Conservation (phyloP, 2,113 vertebrate genomes). For the Dicrurus megarhynchus region DNA sequence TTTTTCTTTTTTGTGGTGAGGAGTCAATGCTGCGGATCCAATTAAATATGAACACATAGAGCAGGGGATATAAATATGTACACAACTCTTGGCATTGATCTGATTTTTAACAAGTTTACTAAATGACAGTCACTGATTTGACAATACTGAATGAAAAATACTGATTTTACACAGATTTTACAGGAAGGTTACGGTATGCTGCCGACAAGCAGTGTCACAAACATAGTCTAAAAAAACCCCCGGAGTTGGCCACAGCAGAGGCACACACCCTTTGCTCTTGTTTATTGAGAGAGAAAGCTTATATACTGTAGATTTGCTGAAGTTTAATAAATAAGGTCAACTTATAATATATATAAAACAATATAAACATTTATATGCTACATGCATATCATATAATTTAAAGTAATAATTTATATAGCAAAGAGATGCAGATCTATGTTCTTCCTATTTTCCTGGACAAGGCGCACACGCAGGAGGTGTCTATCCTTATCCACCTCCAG, state of each 20-base stretch:
- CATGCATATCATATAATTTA: constrained; percentile 99
- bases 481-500: constrained; percentile 98
- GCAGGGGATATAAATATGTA: constrained; percentile 49
- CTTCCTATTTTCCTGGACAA: constrained; percentile 91
- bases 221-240: constrained; percentile 53
- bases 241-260: constrained; percentile 66
- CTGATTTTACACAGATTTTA: constrained; percentile 75
- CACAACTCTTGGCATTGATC: constrained; percentile 70
- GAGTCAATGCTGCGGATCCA: not conserved
- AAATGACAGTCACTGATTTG: constrained; percentile 70
- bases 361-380: constrained; percentile 98
- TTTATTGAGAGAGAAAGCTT: constrained; percentile 82
- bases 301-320: constrained; percentile 79
- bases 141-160: constrained; percentile 80
- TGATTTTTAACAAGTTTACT: constrained; percentile 75
- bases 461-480: constrained; percentile 96
- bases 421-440: constrained; percentile 79
- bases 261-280: constrained; percentile 74
- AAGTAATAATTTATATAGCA: constrained; percentile 98
- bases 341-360: constrained; percentile 91
- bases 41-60: not conserved
- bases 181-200: constrained; percentile 57
- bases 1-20: not conserved
- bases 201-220: constrained; percentile 49
- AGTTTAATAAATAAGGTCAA: constrained; percentile 98